phyloP scores from a whole-genome alignment of 2,888 invertebrate species.

The Cabera pusaria region DNA sequence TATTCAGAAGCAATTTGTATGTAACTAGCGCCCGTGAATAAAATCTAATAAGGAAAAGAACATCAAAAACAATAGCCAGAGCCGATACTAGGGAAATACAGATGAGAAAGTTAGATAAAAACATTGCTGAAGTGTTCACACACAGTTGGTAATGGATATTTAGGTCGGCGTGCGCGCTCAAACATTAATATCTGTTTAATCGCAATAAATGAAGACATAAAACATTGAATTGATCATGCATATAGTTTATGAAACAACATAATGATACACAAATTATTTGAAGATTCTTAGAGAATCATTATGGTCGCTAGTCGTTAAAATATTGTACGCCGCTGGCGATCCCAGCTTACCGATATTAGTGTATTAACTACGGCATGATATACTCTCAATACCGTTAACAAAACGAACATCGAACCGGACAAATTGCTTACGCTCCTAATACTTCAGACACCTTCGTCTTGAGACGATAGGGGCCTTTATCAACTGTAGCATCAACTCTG shows the following conservation, averaged over 20 bases:
- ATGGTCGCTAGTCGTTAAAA: slow-evolving; percentile 35
- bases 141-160: slow-evolving; percentile 22
- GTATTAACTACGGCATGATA: slow-evolving; percentile 39
- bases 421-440: slow-evolving; percentile 81
- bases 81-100: slow-evolving; percentile 41
- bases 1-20: slow-evolving; percentile 15
- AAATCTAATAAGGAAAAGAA: slow-evolving; percentile 34
- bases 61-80: slow-evolving; percentile 39
- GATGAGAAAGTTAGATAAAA: slow-evolving; percentile 41
- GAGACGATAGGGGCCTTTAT: slow-evolving; percentile 65
- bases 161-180: slow-evolving; percentile 5
- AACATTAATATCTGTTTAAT: slow-evolving; percentile 6
- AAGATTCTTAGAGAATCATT: slow-evolving; percentile 30
- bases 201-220: slow-evolving; percentile 17
- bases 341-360: slow-evolving; percentile 43
- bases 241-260: slow-evolving; percentile 19
- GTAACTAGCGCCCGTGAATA: slow-evolving; percentile 18
- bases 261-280: slow-evolving; percentile 29
- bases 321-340: slow-evolving; percentile 41
- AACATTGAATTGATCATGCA: slow-evolving; percentile 9
- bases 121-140: slow-evolving; percentile 30
- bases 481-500: slow-evolving; percentile 64
- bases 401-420: slow-evolving; percentile 75
- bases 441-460: slow-evolving; percentile 72
- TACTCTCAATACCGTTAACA: slow-evolving; percentile 61